These are phyloP conservation scores for Tamias sibiricus DNA, from an alignment of 2,113 vertebrate species.

Conservation along the genomic window DNA sequence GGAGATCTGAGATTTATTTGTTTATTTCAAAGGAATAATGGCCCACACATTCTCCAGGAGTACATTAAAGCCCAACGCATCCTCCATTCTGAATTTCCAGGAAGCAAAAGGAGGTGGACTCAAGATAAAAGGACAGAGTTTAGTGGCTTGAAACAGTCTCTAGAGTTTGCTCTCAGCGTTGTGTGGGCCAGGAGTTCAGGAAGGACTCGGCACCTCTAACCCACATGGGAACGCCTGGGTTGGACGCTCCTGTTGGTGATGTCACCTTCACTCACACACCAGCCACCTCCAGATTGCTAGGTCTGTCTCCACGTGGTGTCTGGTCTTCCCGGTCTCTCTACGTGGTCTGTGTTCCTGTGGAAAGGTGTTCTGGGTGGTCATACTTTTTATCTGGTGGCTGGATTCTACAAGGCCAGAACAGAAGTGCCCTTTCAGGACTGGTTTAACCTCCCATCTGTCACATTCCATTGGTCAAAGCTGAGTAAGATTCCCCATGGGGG, in stretches of 20 bases:
- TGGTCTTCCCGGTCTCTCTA: not conserved
- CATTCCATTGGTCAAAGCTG: not conserved
- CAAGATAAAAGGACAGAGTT: not conserved
- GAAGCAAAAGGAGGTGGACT: not conserved
- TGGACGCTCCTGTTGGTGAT: not conserved
- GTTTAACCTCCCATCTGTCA: not conserved
- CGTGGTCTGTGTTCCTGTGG: not conserved
- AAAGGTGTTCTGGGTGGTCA: not conserved
- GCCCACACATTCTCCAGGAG: not conserved
- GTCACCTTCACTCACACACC: not conserved
- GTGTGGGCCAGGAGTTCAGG: not conserved
- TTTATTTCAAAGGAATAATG: not conserved
- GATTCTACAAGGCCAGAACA: not conserved
- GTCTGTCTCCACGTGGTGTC: not conserved
- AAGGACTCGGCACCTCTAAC: too few species aligned
- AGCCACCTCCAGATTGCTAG: not conserved
- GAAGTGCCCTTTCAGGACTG: not conserved
- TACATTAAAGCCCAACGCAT: not conserved
- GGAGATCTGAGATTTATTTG: constrained; percentile 3
- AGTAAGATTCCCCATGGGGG: not conserved
- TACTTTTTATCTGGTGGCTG: not conserved
- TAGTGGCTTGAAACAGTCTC: not conserved
- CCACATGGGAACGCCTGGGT: not conserved
- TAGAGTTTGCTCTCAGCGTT: not conserved
- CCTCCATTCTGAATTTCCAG: not conserved